These are phyloP conservation scores for Lobophora halterata DNA, from an alignment of 2,888 invertebrate genomes.

Conservation along the genomic window DNA sequence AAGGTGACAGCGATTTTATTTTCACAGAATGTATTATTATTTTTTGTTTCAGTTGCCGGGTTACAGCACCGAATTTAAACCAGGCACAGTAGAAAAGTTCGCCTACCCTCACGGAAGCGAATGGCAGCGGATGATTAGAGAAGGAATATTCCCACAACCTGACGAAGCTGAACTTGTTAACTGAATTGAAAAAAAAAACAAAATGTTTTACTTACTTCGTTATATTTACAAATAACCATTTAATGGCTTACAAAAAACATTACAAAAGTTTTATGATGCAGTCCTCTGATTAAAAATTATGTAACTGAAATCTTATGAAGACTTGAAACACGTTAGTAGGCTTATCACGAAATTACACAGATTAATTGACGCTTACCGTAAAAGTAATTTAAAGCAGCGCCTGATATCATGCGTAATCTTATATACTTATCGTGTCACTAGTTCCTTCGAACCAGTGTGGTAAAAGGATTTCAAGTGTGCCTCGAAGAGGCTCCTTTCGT, in stretches of 20 bases:
- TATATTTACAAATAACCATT: conserved; percentile 16
- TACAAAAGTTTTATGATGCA: conserved; percentile 4
- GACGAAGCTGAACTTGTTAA: conserved; percentile 69
- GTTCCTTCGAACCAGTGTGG: too few species aligned
- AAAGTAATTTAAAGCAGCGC: too few species aligned
- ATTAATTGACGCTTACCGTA: too few species aligned
- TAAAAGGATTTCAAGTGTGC: too few species aligned
- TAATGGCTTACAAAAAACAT: conserved; percentile 8
- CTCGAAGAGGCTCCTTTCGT: too few species aligned
- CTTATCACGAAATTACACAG: too few species aligned
- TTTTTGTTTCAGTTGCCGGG: conserved; percentile 82
- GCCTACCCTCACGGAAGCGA: conserved; percentile 89
- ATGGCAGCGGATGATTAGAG: conserved; percentile 85
- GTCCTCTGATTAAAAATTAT: conserved; percentile 8
- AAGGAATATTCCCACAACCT: conserved; percentile 80
- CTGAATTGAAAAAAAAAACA: conserved; percentile 29
- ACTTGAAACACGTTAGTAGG: too few species aligned
- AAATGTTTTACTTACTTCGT: conserved; percentile 7
- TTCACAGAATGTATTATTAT: too few species aligned
- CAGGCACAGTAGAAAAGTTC: conserved; percentile 84
- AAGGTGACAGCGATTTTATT: too few species aligned
- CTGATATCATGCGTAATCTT: too few species aligned
- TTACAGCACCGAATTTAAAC: conserved; percentile 90
- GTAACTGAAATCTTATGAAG: too few species aligned
- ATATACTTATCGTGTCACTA: too few species aligned